A percentile compares a stretch with the other conserved stretches of the same genome.
Conservation (phyloP, 2,113 vertebrate genomes). For the Psittacula cyanocephala region DNA sequence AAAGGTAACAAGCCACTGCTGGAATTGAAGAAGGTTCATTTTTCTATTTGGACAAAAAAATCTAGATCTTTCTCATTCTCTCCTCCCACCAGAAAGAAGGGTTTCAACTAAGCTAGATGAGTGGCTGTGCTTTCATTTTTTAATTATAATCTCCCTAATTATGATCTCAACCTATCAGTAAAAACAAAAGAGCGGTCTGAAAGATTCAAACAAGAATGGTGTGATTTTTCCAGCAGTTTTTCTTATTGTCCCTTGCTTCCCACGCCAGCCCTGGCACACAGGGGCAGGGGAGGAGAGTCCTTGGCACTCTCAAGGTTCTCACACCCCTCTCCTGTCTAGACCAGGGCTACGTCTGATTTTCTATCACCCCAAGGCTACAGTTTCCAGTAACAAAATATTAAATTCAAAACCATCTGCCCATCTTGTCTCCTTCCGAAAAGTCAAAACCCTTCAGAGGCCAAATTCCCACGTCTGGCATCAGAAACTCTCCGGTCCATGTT, state of each 20-base stretch:
- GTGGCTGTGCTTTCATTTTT: neutral
- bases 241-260: constrained; percentile 51
- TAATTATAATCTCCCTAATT: constrained; percentile 18
- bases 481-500: neutral
- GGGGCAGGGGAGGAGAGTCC: constrained; percentile 29
- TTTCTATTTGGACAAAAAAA: neutral
- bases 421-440: neutral
- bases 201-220: constrained; percentile 18
- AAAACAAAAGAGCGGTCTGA: neutral
- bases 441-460: neutral
- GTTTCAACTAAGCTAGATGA: constrained; percentile 4
- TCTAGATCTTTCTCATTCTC: neutral
- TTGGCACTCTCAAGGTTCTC: constrained; percentile 45
- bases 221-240: constrained; percentile 14
- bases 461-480: constrained; percentile 49
- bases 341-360: constrained; percentile 51
- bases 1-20: neutral
- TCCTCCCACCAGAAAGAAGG: neutral
- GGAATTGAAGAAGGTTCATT: neutral
- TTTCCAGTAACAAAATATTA: constrained; percentile 44
- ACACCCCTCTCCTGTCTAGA: constrained; percentile 62
- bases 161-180: constrained; percentile 42
- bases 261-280: neutral
- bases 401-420: constrained; percentile 53
- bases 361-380: constrained; percentile 47